Percentiles rank a stretch among this genome's conserved stretches.
These are phyloP conservation scores for Pandemis cinnamomeana DNA, from an alignment of 2,888 invertebrate genomes.

Conservation along the genomic window DNA sequence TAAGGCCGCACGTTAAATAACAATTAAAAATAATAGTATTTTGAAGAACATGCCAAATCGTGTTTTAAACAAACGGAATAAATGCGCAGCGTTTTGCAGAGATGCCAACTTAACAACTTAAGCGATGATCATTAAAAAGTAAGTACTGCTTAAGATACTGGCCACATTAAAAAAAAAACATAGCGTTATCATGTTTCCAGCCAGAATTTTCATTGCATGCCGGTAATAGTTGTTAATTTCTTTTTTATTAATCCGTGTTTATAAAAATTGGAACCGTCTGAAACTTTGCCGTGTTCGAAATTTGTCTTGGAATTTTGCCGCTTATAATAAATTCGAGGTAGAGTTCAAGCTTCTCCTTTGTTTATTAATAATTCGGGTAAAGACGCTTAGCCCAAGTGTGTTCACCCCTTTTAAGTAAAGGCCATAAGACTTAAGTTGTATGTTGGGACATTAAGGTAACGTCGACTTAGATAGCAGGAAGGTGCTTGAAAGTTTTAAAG, in stretches of 20 bases:
- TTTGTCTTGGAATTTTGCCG: constrained; percentile 5
- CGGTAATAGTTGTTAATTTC: neutral
- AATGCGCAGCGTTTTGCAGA: constrained; percentile 9
- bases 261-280: neutral
- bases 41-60: neutral
- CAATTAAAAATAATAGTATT: constrained; percentile 10
- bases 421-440: constrained; percentile 73
- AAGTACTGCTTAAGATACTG: neutral
- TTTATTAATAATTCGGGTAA: constrained; percentile 68
- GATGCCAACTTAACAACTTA: constrained; percentile 1
- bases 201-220: neutral
- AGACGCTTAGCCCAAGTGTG: constrained; percentile 71
- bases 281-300: neutral
- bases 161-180: neutral
- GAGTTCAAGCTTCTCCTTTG: constrained; percentile 61
- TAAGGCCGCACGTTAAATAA: constrained; percentile 41
- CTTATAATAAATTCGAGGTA: constrained; percentile 46
- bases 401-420: constrained; percentile 82
- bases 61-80: constrained; percentile 16
- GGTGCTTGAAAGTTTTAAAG: neutral
- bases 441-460: constrained; percentile 52
- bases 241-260: neutral
- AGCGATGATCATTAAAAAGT: neutral
- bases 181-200: neutral
- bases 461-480: constrained; percentile 42